These are phyloP conservation scores for Hirtodrosophila histrioides DNA, from an alignment of 2,888 invertebrate genomes.

Conservation along the genomic window DNA sequence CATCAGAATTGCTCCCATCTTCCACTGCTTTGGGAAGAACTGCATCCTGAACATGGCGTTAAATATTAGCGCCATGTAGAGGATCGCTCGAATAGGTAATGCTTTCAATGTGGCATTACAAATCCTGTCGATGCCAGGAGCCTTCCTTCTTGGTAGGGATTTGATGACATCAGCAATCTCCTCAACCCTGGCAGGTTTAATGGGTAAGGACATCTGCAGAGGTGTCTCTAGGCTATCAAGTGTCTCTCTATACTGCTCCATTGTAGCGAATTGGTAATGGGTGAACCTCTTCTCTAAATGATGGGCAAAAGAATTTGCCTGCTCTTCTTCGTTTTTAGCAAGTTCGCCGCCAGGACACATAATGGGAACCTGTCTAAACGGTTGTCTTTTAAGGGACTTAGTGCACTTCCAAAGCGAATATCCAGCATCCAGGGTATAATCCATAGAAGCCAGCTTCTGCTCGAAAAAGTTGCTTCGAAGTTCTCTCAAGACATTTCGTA, in stretches of 20 bases:
- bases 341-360: neutral
- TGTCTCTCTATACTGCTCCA: neutral
- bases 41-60: neutral
- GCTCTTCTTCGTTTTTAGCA: constrained; percentile 3
- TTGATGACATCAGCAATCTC: constrained; percentile 4
- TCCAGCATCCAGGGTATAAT: neutral
- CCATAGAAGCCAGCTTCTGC: no score
- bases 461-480: no score
- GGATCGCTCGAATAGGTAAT: neutral
- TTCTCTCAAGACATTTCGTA: no score
- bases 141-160: neutral
- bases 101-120: no score
- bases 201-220: constrained; percentile 1
- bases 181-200: constrained; percentile 3
- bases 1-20: neutral
- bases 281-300: neutral
- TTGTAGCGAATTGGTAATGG: neutral
- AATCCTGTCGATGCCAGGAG: no score
- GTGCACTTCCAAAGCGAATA: neutral
- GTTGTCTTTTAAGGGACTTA: constrained; percentile 8
- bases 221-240: neutral
- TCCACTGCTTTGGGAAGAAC: neutral
- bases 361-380: constrained; percentile 5
- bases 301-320: neutral
- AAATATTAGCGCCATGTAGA: neutral